Percentiles rank a stretch among this genome's conserved stretches.
Evolutionary conservation across 1,140 invertebrate species (phyloP).

Genomic region (Drosophila lacteicornis): DNA sequence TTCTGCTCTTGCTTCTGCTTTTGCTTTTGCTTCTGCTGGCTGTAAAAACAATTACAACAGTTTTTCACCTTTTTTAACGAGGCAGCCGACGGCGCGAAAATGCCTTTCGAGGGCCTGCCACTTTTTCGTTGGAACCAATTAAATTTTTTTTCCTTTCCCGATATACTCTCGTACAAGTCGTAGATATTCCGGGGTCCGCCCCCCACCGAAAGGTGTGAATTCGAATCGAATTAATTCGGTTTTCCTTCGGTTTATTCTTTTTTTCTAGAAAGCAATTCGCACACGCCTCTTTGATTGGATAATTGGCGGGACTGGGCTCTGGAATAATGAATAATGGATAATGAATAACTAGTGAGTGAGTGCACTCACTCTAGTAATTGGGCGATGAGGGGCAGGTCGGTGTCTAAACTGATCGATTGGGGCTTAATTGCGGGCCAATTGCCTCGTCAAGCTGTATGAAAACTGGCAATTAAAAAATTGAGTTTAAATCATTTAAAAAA

Average conservation of each 20-base stretch:
- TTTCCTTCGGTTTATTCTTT: conserved; percentile 6
- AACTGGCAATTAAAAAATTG: background rate
- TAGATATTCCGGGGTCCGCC: conserved; percentile 22
- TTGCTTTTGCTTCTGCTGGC: conserved; percentile 17
- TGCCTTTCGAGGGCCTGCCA: conserved; percentile 25
- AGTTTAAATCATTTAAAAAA: too few species aligned
- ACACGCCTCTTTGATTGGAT: conserved; percentile 61
- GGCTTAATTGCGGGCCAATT: conserved; percentile 18
- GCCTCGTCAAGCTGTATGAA: background rate
- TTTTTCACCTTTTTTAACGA: conserved; percentile 70
- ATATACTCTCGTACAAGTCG: background rate
- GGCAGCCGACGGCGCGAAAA: conserved; percentile 43
- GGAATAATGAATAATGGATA: conserved; percentile 26
- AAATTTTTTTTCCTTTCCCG: conserved; percentile 27
- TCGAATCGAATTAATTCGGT: conserved; percentile 46
- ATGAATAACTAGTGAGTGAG: conserved; percentile 14
- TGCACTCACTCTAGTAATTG: conserved; percentile 22
- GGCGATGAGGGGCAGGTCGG: conserved; percentile 37
- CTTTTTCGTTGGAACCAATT: conserved; percentile 55
- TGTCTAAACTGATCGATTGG: conserved; percentile 36
- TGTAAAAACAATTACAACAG: conserved; percentile 79
- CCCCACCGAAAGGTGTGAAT: conserved; percentile 10
- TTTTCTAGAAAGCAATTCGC: conserved; percentile 26
- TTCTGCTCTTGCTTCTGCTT: conserved; percentile 4
- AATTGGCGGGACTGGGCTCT: conserved; percentile 35